A percentile compares a stretch with the other conserved stretches of the same genome.
These are phyloP conservation scores for Hirudo medicinalis DNA, from an alignment of 1,140 invertebrate species.

Conservation along the genomic window DNA sequence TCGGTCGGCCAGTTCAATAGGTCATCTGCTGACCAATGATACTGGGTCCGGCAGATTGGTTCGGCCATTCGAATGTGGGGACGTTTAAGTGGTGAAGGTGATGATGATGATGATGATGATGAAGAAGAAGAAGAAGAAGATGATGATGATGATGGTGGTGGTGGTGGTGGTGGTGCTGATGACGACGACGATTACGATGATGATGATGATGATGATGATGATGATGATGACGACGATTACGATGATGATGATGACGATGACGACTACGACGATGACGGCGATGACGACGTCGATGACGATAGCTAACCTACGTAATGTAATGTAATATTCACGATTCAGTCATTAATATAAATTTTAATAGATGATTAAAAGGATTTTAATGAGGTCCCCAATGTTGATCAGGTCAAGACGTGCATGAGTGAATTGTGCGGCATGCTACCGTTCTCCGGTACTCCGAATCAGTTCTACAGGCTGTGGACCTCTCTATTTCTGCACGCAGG, in stretches of 20 bases:
- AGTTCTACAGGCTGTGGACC: conserved; percentile 89
- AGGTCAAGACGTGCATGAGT: conserved; percentile 81
- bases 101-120: too few species aligned
- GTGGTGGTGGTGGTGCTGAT: too few species aligned
- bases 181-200: too few species aligned
- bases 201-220: too few species aligned
- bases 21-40: background rate
- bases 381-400: background rate
- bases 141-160: too few species aligned
- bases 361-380: background rate
- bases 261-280: too few species aligned
- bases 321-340: background rate
- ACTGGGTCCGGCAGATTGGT: too few species aligned
- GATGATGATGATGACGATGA: too few species aligned
- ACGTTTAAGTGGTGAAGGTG: background rate
- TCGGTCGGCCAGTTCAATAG: background rate
- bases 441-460: conserved; percentile 65
- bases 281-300: too few species aligned
- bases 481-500: conserved; percentile 97
- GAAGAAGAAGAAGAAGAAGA: too few species aligned
- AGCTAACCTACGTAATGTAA: background rate
- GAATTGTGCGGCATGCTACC: conserved; percentile 98
- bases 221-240: too few species aligned
- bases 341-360: background rate
- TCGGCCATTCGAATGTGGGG: background rate